A percentile compares a stretch with the other conserved stretches of the same genome.
Evolutionary conservation across 2,888 invertebrate genomes (phyloP).

Genomic region (Corbicula japonica): DNA sequence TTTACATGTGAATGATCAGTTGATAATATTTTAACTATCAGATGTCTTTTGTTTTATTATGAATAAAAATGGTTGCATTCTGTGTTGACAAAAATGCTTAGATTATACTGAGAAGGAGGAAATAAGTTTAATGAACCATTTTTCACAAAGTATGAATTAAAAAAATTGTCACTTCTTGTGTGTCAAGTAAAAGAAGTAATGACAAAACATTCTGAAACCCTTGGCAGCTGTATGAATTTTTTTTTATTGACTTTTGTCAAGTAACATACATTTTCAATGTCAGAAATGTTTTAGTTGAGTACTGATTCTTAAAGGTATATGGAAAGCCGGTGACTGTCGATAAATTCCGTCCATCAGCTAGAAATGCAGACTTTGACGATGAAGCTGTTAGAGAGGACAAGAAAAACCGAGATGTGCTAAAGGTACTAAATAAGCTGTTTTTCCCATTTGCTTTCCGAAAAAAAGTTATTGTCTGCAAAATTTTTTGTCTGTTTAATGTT

Average conservation of each 20-base stretch:
- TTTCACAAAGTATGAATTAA: background rate
- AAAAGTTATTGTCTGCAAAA: too few relatives aligned
- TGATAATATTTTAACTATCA: too few relatives aligned
- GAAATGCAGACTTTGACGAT: background rate
- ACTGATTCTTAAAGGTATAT: background rate
- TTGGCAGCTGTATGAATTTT: background rate
- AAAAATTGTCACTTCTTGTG: background rate
- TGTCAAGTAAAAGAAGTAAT: background rate
- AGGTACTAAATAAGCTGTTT: too few relatives aligned
- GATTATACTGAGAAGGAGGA: too few relatives aligned
- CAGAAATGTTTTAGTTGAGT: background rate
- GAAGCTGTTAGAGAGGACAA: background rate
- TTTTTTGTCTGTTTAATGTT: too few relatives aligned
- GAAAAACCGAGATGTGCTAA: conserved; percentile 1
- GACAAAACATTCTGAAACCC: background rate
- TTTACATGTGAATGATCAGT: too few relatives aligned
- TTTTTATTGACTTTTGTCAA: background rate
- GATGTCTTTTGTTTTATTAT: too few relatives aligned
- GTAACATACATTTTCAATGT: too few relatives aligned
- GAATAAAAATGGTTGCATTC: too few relatives aligned
- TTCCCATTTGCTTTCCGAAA: too few relatives aligned
- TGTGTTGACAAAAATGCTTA: too few relatives aligned
- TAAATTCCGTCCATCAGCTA: background rate
- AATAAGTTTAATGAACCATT: too few relatives aligned
- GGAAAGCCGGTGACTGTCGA: background rate